These are phyloP conservation scores for Paracanthobrama guichenoti DNA, from an alignment of 2,113 vertebrate species.

Conservation along the genomic window DNA sequence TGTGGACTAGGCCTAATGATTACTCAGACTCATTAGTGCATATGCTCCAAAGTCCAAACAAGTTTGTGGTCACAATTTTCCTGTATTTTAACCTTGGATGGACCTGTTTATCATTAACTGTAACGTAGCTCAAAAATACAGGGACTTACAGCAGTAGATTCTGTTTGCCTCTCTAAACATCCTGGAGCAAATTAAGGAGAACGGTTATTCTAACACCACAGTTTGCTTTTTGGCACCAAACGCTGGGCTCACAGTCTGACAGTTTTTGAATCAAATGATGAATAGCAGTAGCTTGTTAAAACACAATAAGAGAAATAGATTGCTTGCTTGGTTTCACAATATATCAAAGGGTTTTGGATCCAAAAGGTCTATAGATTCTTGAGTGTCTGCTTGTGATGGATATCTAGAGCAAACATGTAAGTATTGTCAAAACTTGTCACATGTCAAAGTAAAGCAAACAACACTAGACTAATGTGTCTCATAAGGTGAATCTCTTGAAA, in stretches of 20 bases:
- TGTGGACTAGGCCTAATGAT: constrained; percentile 15
- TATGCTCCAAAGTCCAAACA: not conserved
- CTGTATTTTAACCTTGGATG: constrained; percentile 8
- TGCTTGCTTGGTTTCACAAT: not conserved
- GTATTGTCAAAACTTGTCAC: constrained; percentile 5
- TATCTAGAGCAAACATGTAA: not conserved
- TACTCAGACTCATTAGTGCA: constrained; percentile 4
- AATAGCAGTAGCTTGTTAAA: not conserved
- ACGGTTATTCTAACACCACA: constrained; percentile 51
- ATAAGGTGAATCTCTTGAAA: not conserved
- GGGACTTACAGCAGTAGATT: constrained; percentile 57
- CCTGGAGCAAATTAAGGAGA: constrained; percentile 67
- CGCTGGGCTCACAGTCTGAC: not conserved
- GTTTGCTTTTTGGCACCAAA: not conserved
- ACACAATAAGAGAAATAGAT: not conserved
- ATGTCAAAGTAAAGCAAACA: constrained; percentile 15
- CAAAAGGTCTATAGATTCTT: not conserved
- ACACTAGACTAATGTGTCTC: not conserved
- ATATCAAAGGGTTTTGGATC: constrained; percentile 6
- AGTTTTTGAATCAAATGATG: not conserved
- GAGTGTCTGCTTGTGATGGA: not conserved
- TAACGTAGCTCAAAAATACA: not conserved
- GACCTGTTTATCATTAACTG: constrained; percentile 29
- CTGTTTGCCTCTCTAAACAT: constrained; percentile 68
- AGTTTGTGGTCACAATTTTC: constrained; percentile 13